Base-by-base conservation (phyloP, 2,888 invertebrate species). In the Cryptocephalus primarius region DNA sequence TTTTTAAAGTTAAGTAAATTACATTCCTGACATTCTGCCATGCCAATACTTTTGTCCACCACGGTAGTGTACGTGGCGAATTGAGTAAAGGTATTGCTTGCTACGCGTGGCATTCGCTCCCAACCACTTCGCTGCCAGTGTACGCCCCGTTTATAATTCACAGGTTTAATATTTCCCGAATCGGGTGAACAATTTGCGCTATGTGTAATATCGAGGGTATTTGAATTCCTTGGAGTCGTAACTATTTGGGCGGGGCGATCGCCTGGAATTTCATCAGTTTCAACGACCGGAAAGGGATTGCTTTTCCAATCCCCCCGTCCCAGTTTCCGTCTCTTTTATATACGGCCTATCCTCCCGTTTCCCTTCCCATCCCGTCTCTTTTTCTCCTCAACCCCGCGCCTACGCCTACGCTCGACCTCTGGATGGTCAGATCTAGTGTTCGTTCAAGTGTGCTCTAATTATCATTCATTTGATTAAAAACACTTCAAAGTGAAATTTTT, bases 281-380 rank as follows among this genome's bases (percentile, higher is more conserved):
- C 76, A 70, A 73, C 72, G 70, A 78, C 78, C 72, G 77, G 76
- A 76, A 76, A 72, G 72, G 72, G 74, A 74, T 74, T 56, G 76
- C 71, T 74, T 72, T 72, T 73, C 61, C 62, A 54, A 12, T 54
- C 55, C 51, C 55, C 60, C 60, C 60, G 60, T 59, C 64, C 59
- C 59, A 62, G 61, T 56, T 60, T 60, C 57, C 57, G 58, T 45
- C 46, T 11, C 33, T 33, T 46, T 43, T 50, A 42, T 40, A 31
- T 40, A 31, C 40, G 22, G 10, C 22, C 31, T 9, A 32, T 31
- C 31, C 22, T 13, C 32, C 32, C 22, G 31, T 13, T 22, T 9
- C 12, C 32, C 32, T 11, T 13, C 32, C 32, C 32, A 12, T 22
- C 1, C 39, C 39, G 22, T 39, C 31, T n/a, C 4, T 32, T n/a